These are phyloP conservation scores for Notothenia rossii DNA, from an alignment of 2,113 vertebrate genomes.

Conservation along the genomic window DNA sequence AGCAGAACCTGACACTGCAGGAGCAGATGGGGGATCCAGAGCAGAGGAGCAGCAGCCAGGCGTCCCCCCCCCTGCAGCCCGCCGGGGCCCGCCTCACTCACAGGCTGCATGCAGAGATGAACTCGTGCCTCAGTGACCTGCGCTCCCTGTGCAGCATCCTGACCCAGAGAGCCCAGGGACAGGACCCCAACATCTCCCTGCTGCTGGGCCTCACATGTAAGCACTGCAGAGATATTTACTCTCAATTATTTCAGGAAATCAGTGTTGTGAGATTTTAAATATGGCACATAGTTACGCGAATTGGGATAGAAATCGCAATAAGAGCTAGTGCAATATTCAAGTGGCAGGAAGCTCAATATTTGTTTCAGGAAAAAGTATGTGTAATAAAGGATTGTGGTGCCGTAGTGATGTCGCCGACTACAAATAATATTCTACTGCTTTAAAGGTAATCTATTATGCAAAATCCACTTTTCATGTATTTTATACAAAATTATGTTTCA, in stretches of 20 bases:
- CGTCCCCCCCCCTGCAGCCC: conserved; percentile 71
- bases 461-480: too few species aligned
- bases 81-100: conserved; percentile 79
- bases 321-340: too few species aligned
- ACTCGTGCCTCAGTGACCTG: conserved; percentile 90
- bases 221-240: conserved; percentile 17
- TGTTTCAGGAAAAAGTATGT: too few species aligned
- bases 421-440: too few species aligned
- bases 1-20: conserved; percentile 93
- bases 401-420: too few species aligned
- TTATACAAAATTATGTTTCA: too few species aligned
- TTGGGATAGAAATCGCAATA: too few species aligned
- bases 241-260: not conserved
- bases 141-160: conserved; percentile 94
- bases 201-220: conserved; percentile 94
- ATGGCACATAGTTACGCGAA: too few species aligned
- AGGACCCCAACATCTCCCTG: conserved; percentile 95
- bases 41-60: conserved; percentile 62
- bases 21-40: conserved; percentile 87
- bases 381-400: too few species aligned
- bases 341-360: too few species aligned
- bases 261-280: not conserved
- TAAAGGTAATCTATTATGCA: too few species aligned
- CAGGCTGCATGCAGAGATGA: conserved; percentile 88
- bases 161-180: conserved; percentile 93